Base-by-base conservation (phyloP, 2,888 invertebrate genomes). In the Phengaris arion region DNA sequence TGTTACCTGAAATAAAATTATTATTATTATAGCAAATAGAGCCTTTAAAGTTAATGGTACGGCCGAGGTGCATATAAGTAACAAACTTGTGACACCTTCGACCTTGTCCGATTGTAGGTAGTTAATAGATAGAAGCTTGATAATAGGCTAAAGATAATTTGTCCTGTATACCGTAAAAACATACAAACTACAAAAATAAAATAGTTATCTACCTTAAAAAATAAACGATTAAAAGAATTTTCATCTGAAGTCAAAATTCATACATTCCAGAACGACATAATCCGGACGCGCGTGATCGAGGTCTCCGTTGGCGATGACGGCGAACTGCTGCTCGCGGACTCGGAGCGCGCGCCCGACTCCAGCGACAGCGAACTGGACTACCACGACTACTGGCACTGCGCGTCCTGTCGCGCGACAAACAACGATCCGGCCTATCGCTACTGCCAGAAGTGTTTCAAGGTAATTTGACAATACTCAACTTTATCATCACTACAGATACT, bases 361-460 rank as follows among this genome's bases (percentile, higher is more conserved):
- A 86, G 85, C 78, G 94, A 94, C 85, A 87, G 89, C 74, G 95
- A 95, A 85, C 85, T 94, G 68, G 94, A 94, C 78, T 88, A 88
- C 77, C 90, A 94, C 81, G 95, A 95, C 86, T 96, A 95, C 88
- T 94, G 95, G 94, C 90, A 92, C 76, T 96, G 96, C 85, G 94
- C 95, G 22, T 95, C 95, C 83, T 96, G 96, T 88, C 93, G 92
- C 79, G 93, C 94, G 74, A 85, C 87, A 80, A 95, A 94, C 84
- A 94, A 96, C 85, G 95, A 95, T 89, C 95, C 96, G 59, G 88
- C 94, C 76, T 96, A 94, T 84, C 89, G 95, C 79, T 96, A 95
- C 89, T 96, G 96, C 87, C 94, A 95, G 85, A 95, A 95, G 88
- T 96, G 96, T 85, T 96, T 95, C 86, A 95, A 95, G 95, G 96